phyloP scores from a whole-genome alignment of 2,113 vertebrate species.

The Epinephelus fuscoguttatus region DNA sequence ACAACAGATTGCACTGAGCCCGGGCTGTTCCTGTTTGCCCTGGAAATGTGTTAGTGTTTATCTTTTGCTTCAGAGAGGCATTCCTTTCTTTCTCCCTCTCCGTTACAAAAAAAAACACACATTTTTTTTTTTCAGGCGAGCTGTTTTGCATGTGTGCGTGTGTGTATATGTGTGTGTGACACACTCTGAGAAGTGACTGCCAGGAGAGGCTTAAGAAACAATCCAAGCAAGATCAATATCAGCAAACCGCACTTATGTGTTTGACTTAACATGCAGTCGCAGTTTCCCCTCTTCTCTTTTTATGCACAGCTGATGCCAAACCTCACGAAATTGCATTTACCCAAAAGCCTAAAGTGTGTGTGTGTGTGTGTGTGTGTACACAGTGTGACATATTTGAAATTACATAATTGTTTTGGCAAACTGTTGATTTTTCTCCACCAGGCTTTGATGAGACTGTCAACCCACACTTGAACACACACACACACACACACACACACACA shows the following conservation, averaged over 20 bases:
- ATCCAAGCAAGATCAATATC: conserved; percentile 81
- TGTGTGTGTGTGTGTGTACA: conserved; percentile 59
- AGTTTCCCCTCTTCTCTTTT: conserved; percentile 67
- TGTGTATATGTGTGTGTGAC: conserved; percentile 60
- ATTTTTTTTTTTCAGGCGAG: conserved; percentile 61
- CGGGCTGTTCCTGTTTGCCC: conserved; percentile 74
- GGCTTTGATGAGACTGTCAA: conserved; percentile 68
- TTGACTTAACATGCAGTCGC: conserved; percentile 79
- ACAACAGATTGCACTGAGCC: conserved; percentile 80
- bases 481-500: conserved; percentile 20
- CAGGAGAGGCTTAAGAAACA: conserved; percentile 81
- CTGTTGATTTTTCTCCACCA: conserved; percentile 58
- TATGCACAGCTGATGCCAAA: conserved; percentile 68
- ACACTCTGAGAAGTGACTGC: conserved; percentile 76
- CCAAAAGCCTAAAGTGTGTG: conserved; percentile 65
- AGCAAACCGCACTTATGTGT: conserved; percentile 80
- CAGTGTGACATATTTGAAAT: conserved; percentile 73
- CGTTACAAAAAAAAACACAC: conserved; percentile 60
- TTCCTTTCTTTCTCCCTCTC: conserved; percentile 65
- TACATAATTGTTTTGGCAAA: conserved; percentile 79
- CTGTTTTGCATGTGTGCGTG: conserved; percentile 45
- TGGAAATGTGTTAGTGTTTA: conserved; percentile 82
- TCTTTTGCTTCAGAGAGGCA: conserved; percentile 71
- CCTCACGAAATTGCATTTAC: conserved; percentile 75
- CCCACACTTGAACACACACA: conserved; percentile 45